A percentile compares a stretch with the other conserved stretches of the same genome.
Evolutionary conservation across 2,113 vertebrate genomes (phyloP).

Genomic region (Montifringilla adamsi): DNA sequence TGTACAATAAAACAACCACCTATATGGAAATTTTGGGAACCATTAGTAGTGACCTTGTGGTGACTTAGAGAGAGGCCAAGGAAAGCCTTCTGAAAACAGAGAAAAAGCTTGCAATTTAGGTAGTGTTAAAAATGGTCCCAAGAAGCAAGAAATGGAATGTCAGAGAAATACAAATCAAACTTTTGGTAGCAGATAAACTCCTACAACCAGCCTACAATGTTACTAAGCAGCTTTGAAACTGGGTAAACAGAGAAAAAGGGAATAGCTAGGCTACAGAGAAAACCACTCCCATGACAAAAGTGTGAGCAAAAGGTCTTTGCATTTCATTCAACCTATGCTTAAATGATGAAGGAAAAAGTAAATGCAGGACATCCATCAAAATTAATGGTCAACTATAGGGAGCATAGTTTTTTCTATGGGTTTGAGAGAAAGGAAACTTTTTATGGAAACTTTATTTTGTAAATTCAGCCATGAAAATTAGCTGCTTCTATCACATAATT

Average conservation of each 20-base stretch:
- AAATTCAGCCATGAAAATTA: background rate
- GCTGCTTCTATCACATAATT: background rate
- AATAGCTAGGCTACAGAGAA: background rate
- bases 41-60: background rate
- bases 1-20: background rate
- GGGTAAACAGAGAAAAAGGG: background rate
- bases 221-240: background rate
- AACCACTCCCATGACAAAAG: background rate
- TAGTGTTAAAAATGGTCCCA: background rate
- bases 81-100: background rate
- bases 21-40: background rate
- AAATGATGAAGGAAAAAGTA: background rate
- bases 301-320: background rate
- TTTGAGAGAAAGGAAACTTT: background rate
- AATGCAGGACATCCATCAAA: background rate
- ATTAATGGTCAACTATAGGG: background rate
- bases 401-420: background rate
- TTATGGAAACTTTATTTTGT: background rate
- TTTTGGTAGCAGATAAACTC: background rate
- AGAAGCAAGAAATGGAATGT: background rate
- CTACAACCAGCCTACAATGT: background rate
- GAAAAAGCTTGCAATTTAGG: background rate
- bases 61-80: background rate
- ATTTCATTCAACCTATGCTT: background rate
- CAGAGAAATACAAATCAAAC: background rate